A percentile compares a stretch with the other conserved stretches of the same genome.
phyloP scores from a whole-genome alignment of 2,113 vertebrate species.

The Irena cyanogastra region DNA sequence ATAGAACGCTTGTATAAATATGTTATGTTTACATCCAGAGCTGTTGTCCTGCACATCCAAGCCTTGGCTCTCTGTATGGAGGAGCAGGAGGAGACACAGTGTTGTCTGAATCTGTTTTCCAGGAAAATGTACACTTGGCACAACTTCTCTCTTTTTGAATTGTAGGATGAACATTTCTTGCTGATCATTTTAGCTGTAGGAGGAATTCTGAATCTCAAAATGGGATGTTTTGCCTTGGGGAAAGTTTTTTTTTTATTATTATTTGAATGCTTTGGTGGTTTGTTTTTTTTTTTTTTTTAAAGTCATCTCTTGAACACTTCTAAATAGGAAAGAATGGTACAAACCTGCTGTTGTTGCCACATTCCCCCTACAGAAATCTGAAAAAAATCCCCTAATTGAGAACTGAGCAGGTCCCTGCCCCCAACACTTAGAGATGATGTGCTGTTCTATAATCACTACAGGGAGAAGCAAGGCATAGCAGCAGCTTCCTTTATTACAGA shows the following conservation, averaged over 20 bases:
- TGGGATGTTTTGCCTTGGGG: background rate
- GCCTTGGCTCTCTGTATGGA: rapidly evolving
- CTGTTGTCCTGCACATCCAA: rapidly evolving
- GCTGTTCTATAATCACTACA: background rate
- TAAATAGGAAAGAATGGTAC: background rate
- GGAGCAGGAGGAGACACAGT: background rate
- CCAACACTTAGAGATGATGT: background rate
- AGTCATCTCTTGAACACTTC: background rate
- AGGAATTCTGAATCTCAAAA: background rate
- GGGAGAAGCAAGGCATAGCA: background rate
- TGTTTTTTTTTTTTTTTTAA: background rate
- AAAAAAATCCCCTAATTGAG: background rate
- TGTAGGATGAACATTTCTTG: background rate
- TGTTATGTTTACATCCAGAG: rapidly evolving
- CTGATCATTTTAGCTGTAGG: background rate
- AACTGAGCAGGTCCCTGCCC: background rate
- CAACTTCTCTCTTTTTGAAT: background rate
- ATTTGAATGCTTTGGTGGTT: background rate
- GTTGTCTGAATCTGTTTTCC: background rate
- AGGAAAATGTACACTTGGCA: background rate
- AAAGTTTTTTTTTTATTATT: background rate
- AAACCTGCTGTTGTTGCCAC: background rate
- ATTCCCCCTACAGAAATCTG: background rate
- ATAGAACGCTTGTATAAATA: background rate
- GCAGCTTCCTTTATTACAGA: background rate